Conservation (phyloP, 2,797 vertebrate genomes). For the Mus minutoides region DNA sequence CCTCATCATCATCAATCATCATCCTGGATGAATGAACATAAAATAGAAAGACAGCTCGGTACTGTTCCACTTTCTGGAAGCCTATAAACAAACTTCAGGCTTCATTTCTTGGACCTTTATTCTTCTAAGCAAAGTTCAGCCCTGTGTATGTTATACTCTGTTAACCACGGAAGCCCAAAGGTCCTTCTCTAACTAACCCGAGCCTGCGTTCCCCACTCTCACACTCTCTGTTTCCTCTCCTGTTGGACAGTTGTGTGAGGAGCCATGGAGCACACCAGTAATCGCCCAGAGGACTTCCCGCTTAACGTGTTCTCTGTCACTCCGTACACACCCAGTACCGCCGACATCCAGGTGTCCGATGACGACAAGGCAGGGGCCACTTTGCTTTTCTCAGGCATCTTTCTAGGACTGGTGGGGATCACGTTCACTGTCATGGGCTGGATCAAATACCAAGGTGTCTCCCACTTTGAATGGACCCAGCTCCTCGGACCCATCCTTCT, state of each 20-base stretch:
- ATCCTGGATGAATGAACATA: not conserved
- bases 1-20: not conserved
- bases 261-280: conserved; percentile 83
- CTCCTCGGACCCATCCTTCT: conserved; percentile 92
- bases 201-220: conserved; percentile 72
- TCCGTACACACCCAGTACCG: conserved; percentile 80
- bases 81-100: conserved; percentile 75
- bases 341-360: conserved; percentile 86
- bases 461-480: conserved; percentile 89
- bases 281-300: conserved; percentile 82
- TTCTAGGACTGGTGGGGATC: conserved; percentile 90
- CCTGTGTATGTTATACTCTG: conserved; percentile 81
- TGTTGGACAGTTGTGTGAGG: not conserved
- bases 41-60: not conserved
- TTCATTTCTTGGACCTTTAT: conserved; percentile 87
- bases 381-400: conserved; percentile 91
- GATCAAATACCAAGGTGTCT: conserved; percentile 84
- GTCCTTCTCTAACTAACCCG: conserved; percentile 82
- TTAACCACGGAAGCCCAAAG: conserved; percentile 85
- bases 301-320: conserved; percentile 85
- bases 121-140: conserved; percentile 86
- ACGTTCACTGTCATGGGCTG: conserved; percentile 91
- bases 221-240: conserved; percentile 48
- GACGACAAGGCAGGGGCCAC: conserved; percentile 88
- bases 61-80: conserved; percentile 34